These are phyloP conservation scores for Tribolium freemani DNA, from an alignment of 2,888 invertebrate genomes.

Conservation along the genomic window DNA sequence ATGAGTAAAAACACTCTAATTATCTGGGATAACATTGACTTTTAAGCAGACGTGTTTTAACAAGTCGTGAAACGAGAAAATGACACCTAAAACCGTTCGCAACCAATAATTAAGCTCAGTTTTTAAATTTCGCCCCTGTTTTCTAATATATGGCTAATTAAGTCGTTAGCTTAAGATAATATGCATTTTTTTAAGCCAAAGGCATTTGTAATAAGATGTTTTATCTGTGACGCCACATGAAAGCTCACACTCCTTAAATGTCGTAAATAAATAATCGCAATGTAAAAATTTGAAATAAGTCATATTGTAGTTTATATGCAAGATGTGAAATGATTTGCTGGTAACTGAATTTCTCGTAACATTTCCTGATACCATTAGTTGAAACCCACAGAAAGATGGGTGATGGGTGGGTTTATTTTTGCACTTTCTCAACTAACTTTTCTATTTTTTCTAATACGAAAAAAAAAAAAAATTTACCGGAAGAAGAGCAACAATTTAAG, in stretches of 20 bases:
- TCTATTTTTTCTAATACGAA: neutral
- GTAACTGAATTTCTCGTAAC: neutral
- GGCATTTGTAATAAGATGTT: neutral
- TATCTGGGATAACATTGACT: constrained; percentile 17
- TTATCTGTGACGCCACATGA: neutral
- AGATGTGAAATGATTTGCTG: neutral
- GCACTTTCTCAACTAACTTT: neutral
- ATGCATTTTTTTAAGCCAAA: neutral
- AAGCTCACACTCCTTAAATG: constrained; percentile 6
- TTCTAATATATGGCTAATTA: neutral
- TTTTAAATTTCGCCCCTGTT: neutral
- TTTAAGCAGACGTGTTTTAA: constrained; percentile 1
- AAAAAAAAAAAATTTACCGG: neutral
- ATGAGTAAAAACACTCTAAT: constrained; percentile 6
- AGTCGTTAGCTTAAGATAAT: neutral
- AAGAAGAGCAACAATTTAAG: neutral
- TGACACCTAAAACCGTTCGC: neutral
- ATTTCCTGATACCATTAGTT: neutral
- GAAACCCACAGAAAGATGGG: neutral
- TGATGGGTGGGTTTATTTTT: neutral
- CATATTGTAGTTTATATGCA: neutral
- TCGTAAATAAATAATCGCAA: neutral
- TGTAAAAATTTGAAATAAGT: neutral
- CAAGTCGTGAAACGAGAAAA: neutral
- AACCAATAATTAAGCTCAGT: neutral